Evolutionary conservation across 2,888 invertebrate species (phyloP), one percentile per base, ranked within the genome.

Genomic region (Melanostoma scalare): DNA sequence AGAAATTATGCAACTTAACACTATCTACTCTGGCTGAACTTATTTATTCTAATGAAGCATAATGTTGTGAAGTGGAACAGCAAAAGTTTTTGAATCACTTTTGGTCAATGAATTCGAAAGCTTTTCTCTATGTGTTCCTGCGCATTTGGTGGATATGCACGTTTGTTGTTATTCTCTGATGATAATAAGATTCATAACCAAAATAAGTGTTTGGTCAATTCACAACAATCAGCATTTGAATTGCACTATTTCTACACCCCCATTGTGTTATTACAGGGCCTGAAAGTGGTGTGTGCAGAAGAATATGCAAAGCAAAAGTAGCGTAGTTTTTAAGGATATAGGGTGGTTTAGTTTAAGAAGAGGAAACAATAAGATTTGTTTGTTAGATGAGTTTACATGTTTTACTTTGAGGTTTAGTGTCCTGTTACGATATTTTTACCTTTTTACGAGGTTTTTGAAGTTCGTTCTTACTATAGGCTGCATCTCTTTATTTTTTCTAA

Each of bases 81-180:
- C 30, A 50, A 76, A 68, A 73, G 61, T 71, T 75, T 67, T 20
- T 6, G 8, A 72, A 76, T 72, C n/a, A 56, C 50, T 63, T 76
- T 76, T 76, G 76, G 81, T 76, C 81, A 81, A 77, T 72, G 81
- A 77, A 72, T 76, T 30, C n/a, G 56, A 30, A 60, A 81, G 75
- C 76, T 75, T 81, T 61, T 68, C 9, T 20, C 6, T 52, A n/a
- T 10, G 3, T 44, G 76, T 61, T 68, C 81, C 40, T 81, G 81
- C 81, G 81, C 81, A 81, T 42, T 72, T 50, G 8, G n/a, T 9
- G 31, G 9, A 6, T 50, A 20, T 50, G 71, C 76, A 76, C 76
- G 72, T 61, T 76, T 68, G 63, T 56, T 79, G 40, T 63, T 63
- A 63, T 48, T 63, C 48, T 52, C 35, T 53, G 35, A 2, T 53